Evolutionary conservation across 2,797 vertebrate species (phyloP).

Genomic region (Siniperca scherzeri): DNA sequence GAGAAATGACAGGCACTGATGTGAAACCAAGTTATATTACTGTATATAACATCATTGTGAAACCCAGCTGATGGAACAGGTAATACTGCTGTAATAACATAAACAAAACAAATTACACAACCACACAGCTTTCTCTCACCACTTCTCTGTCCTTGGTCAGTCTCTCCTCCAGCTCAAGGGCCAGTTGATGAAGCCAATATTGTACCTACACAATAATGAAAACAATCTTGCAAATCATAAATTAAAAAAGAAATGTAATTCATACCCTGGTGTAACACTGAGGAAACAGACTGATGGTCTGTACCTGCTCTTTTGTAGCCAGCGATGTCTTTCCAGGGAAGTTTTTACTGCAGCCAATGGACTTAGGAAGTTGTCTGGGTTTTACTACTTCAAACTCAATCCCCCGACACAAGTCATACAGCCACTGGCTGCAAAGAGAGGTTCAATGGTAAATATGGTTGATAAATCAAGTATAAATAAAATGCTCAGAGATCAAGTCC

Average conservation of each 20-base stretch:
- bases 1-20: neutral
- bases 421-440: slow-evolving; percentile 90
- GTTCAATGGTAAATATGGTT: neutral
- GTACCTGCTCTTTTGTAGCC: slow-evolving; percentile 90
- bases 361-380: slow-evolving; percentile 93
- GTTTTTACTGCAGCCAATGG: slow-evolving; percentile 97
- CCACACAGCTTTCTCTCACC: slow-evolving; percentile 80
- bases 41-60: neutral
- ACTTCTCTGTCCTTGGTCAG: slow-evolving; percentile 92
- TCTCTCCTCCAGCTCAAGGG: slow-evolving; percentile 95
- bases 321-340: slow-evolving; percentile 92
- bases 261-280: neutral
- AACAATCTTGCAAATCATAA: neutral
- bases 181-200: slow-evolving; percentile 94
- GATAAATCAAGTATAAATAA: neutral
- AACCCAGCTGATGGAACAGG: neutral
- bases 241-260: neutral
- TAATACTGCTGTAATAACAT: neutral
- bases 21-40: neutral
- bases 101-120: neutral
- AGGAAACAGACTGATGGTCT: neutral
- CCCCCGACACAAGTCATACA: slow-evolving; percentile 94
- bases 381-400: slow-evolving; percentile 96
- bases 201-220: slow-evolving; percentile 87
- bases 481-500: neutral